A percentile compares a stretch with the other conserved stretches of the same genome.
Evolutionary conservation across 2,113 vertebrate genomes (phyloP).

Genomic region (Potamarius usumacintae): DNA sequence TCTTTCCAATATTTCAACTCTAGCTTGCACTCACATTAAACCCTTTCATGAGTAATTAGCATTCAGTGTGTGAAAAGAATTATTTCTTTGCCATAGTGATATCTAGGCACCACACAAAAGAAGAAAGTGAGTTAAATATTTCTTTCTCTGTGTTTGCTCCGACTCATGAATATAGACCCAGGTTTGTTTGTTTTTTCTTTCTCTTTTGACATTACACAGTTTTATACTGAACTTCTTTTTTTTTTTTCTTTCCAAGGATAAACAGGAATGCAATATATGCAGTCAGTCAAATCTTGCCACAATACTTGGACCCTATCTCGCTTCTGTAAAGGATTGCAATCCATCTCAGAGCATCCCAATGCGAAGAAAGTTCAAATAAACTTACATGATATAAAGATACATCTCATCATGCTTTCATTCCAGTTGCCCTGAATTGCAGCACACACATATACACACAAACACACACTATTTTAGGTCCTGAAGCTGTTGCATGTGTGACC

Average conservation of each 20-base stretch:
- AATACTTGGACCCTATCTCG: not conserved
- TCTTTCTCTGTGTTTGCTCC: not conserved
- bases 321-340: not conserved
- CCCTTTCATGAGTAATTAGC: not conserved
- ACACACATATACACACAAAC: not conserved
- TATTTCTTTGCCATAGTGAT: not conserved
- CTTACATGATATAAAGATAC: not conserved
- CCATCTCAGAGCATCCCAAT: not conserved
- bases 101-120: not conserved
- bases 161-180: not conserved
- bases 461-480: not conserved
- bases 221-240: not conserved
- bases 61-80: not conserved
- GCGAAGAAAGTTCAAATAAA: not conserved
- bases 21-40: not conserved
- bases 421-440: not conserved
- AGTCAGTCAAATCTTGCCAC: not conserved
- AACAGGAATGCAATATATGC: not conserved
- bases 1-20: not conserved
- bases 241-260: not conserved
- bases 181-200: too few relatives aligned
- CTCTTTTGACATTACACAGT: not conserved
- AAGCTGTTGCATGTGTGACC: not conserved
- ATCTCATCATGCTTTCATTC: not conserved
- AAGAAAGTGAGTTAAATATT: not conserved